Conservation (phyloP, 2,797 vertebrate species). For the Liparis tanakae region DNA sequence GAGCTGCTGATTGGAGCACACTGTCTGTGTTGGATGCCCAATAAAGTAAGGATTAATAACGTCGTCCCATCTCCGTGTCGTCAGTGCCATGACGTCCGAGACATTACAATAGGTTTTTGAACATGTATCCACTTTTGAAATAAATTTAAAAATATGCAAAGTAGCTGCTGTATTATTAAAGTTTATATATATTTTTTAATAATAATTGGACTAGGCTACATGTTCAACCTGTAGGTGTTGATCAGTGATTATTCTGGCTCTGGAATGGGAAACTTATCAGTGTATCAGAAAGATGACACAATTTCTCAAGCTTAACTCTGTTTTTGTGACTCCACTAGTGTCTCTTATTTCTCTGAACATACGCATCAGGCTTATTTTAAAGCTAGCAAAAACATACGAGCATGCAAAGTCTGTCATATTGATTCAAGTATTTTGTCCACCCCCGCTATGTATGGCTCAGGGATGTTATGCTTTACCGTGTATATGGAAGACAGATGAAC, state of each 20-base stretch:
- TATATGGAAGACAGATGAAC: conserved; percentile 65
- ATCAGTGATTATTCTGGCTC: not conserved
- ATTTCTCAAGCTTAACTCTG: conserved; percentile 25
- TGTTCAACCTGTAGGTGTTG: not conserved
- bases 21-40: no score
- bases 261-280: no score
- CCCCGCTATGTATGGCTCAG: conserved; percentile 20
- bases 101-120: no score
- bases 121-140: no score
- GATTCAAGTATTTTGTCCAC: conserved; percentile 37
- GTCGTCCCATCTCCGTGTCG: no score
- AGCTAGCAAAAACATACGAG: conserved; percentile 54
- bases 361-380: conserved; percentile 25
- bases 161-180: no score
- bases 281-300: conserved; percentile 33
- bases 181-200: not conserved
- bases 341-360: conserved; percentile 43
- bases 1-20: no score
- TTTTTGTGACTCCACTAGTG: conserved; percentile 46
- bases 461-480: conserved; percentile 55
- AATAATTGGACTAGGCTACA: not conserved
- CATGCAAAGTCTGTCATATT: conserved; percentile 29
- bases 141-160: no score
- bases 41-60: no score
- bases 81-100: no score